Conservation (phyloP, 2,797 vertebrate species). For the Leptatherina wallacei region DNA sequence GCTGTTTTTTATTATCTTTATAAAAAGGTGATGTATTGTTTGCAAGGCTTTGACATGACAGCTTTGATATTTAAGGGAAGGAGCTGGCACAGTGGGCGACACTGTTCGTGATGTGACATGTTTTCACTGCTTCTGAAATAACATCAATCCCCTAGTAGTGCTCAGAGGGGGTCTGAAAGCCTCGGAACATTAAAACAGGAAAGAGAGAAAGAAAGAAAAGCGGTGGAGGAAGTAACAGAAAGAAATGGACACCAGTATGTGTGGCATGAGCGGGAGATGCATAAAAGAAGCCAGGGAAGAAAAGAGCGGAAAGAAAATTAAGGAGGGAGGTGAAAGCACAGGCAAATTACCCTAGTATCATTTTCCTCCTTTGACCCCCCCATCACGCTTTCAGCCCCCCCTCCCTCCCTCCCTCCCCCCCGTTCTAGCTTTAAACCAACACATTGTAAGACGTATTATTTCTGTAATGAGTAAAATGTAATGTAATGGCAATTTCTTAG, state of each 20-base stretch:
- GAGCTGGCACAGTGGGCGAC: not conserved
- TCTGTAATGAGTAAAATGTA: not conserved
- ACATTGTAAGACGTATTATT: not conserved
- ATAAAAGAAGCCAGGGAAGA: constrained; percentile 56
- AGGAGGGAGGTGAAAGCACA: constrained; percentile 69
- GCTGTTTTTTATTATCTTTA: not conserved
- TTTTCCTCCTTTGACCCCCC: constrained; percentile 57
- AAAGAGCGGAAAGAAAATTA: constrained; percentile 50
- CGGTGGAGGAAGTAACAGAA: constrained; percentile 28
- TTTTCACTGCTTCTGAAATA: constrained; percentile 13
- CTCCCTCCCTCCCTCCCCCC: too few species aligned
- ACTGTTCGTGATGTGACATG: not conserved
- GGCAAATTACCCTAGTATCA: constrained; percentile 57
- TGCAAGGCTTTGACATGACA: constrained; percentile 2
- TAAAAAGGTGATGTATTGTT: not conserved
- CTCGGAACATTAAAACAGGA: not conserved
- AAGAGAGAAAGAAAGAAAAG: not conserved
- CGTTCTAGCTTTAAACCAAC: constrained; percentile 1
- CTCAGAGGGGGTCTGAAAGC: constrained; percentile 1
- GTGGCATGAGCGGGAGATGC: constrained; percentile 58
- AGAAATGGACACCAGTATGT: constrained; percentile 55
- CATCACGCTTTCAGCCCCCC: constrained; percentile 40
- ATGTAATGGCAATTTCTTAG: constrained; percentile 3
- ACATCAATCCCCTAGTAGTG: not conserved
- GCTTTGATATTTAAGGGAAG: constrained; percentile 10